Evolutionary conservation across 2,797 vertebrate species (phyloP).

Genomic region (Gymnoscopelus microlampas): DNA sequence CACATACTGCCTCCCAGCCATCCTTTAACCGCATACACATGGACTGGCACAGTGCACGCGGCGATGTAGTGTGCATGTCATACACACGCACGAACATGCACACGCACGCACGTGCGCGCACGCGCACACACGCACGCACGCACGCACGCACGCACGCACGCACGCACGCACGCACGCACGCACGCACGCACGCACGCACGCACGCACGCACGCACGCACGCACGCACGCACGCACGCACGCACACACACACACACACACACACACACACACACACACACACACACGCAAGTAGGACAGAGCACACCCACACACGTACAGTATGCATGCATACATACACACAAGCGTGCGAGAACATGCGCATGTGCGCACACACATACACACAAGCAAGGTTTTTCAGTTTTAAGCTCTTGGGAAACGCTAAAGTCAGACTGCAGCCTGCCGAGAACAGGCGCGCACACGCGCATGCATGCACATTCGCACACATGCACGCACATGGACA

Average conservation of each 20-base stretch:
- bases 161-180: background rate
- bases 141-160: conserved; percentile 2
- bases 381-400: conserved; percentile 57
- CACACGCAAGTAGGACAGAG: background rate
- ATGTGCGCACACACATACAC: background rate
- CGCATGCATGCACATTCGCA: background rate
- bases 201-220: background rate
- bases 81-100: background rate
- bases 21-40: conserved; percentile 61
- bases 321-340: conserved; percentile 18
- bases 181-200: background rate
- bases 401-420: conserved; percentile 64
- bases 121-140: background rate
- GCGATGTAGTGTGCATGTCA: too few relatives aligned
- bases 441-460: conserved; percentile 40
- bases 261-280: conserved; percentile 22
- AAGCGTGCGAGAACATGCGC: conserved; percentile 12
- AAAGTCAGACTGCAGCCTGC: conserved; percentile 64
- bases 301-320: conserved; percentile 16
- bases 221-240: conserved; percentile 9
- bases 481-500: background rate
- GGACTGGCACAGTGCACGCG: background rate
- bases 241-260: conserved; percentile 24
- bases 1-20: conserved; percentile 65
- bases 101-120: conserved; percentile 35